Base-by-base conservation (phyloP, 2,113 vertebrate genomes). In the Pardalotus punctatus region DNA sequence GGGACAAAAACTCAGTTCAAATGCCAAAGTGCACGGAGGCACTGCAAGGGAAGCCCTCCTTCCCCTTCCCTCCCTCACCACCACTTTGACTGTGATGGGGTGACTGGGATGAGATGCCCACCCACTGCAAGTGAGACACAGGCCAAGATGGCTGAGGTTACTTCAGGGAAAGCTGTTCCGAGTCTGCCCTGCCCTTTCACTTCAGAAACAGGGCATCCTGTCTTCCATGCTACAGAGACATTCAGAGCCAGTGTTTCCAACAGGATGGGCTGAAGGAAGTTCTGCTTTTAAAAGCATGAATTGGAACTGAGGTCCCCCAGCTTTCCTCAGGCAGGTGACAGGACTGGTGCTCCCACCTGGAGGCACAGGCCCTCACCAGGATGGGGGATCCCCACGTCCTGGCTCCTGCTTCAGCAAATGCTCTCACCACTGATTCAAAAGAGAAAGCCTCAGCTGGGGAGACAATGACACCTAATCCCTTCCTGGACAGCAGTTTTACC, bases 21-120 rank as follows among this genome's bases (percentile, higher is more conserved):
- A 51, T 31, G 36, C 53, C 0, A 0, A 36, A 40, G 24, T 51
- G 48, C 51, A 21, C 4, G 23, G 60, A 73, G 51, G 40, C 0
- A 1, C 60, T 2, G 0, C 3, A 15, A 87, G 24, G 27, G 50
- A 82, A 82, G 48, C 12, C 69, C 50, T 73, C 17, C 25, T 10
- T 74, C 31, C 27, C 4, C 45, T 48, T 29, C 38, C 31, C 33
- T 66, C 35, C 64, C 57, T 42, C 50, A 42, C 38, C 35, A 50
- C 35, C 51, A 18, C 38, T 67, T 24, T 60, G 51, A 5, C 43
- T 14, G 5, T 40, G 50, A n/a, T 0, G 0, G 50, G 58, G 60
- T n/a, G 35, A 33, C 8, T 20, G 38, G 56, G 73, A 29, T 21
- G 36, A 66, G 60, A 42, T 22, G 51, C 12, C 36, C 1, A 2